Percentiles rank a stretch among this genome's conserved stretches.
These are phyloP conservation scores for Entosphenus tridentatus DNA, from an alignment of 2,113 vertebrate species.

Conservation along the genomic window DNA sequence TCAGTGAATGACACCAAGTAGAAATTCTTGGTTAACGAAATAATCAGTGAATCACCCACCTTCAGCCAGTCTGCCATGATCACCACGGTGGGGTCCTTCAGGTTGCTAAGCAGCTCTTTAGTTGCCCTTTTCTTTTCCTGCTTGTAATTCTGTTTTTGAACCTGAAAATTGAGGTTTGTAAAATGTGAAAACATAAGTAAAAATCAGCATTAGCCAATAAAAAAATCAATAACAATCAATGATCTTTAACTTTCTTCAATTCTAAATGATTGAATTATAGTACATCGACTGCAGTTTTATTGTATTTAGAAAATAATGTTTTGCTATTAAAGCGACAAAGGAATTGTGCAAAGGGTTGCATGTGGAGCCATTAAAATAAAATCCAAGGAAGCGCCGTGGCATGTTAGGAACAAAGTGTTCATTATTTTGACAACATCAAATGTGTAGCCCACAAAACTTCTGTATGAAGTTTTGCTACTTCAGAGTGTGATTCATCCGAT, in stretches of 20 bases:
- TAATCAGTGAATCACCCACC: conserved; percentile 21
- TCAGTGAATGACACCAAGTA: too few species aligned
- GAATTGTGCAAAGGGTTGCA: background rate
- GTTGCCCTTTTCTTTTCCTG: conserved; percentile 95
- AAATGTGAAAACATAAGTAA: background rate
- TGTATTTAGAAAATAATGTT: background rate
- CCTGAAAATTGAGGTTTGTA: conserved; percentile 24
- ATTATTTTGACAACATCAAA: too few species aligned
- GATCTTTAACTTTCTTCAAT: conserved; percentile 7
- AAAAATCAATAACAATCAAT: conserved; percentile 7
- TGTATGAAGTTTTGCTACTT: too few species aligned
- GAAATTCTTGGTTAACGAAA: too few species aligned
- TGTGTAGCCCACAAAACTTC: too few species aligned
- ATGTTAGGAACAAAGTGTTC: too few species aligned
- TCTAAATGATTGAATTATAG: background rate
- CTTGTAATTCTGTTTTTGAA: conserved; percentile 97
- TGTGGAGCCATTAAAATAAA: too few species aligned
- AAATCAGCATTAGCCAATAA: background rate
- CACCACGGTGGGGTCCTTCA: conserved; percentile 86
- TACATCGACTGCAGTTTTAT: background rate
- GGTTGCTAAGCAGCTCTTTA: conserved; percentile 86
- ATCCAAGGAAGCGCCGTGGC: too few species aligned
- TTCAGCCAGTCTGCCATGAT: conserved; percentile 98
- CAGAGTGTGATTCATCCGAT: too few species aligned
- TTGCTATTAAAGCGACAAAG: background rate